Evolutionary conservation across 2,888 invertebrate genomes (phyloP).

Genomic region (Dugesia japonica): DNA sequence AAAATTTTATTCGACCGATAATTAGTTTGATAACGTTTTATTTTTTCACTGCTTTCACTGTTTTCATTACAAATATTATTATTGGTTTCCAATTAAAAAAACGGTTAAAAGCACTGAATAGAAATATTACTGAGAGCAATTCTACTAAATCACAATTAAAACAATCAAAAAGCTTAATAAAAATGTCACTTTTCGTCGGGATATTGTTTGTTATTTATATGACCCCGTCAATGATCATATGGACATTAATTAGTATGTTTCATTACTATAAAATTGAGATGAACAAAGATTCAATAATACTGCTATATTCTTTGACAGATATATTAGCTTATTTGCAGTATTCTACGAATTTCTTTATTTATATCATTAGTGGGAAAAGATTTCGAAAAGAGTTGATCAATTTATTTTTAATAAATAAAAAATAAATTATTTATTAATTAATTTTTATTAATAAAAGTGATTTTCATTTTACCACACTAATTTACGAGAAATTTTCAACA

Average conservation of each 20-base stretch:
- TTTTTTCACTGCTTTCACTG: neutral
- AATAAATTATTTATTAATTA: too few relatives aligned
- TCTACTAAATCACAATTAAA: neutral
- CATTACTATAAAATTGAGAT: neutral
- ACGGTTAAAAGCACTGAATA: neutral
- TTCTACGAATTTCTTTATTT: slow-evolving; percentile 20
- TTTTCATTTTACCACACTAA: too few relatives aligned
- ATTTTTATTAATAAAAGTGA: too few relatives aligned
- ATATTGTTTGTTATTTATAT: neutral
- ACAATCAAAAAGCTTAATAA: neutral
- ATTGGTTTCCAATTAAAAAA: neutral
- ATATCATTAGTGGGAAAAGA: slow-evolving; percentile 3
- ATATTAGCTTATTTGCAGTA: neutral
- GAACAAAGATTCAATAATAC: neutral
- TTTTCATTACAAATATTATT: slow-evolving; percentile 14
- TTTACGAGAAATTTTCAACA: too few relatives aligned
- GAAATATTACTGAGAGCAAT: neutral
- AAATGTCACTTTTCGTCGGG: neutral
- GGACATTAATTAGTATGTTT: neutral
- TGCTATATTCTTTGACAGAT: neutral
- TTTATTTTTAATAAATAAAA: too few relatives aligned
- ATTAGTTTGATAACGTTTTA: slow-evolving; percentile 6
- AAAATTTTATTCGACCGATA: slow-evolving; percentile 1
- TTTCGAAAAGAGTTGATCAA: neutral
- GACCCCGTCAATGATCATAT: slow-evolving; percentile 16